Evolutionary conservation across 2,113 vertebrate species (phyloP).

Genomic region (Octodon degus): DNA sequence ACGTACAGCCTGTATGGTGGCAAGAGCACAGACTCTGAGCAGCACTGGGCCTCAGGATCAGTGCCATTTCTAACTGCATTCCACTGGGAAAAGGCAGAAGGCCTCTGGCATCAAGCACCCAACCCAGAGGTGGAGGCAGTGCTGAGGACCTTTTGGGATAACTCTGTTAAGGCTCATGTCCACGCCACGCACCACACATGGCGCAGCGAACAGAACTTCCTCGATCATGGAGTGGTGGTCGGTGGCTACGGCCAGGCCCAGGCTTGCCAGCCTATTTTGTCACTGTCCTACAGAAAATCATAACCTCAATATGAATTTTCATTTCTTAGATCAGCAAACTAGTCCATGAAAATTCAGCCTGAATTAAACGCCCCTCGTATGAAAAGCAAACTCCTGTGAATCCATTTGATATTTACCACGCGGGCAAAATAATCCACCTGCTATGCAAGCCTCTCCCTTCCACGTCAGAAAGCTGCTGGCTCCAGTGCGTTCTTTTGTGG

Average conservation of each 20-base stretch:
- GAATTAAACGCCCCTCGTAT: not conserved
- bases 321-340: not conserved
- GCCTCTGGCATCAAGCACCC: not conserved
- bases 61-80: not conserved
- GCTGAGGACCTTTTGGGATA: not conserved
- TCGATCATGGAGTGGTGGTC: not conserved
- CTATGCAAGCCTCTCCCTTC: not conserved
- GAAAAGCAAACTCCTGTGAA: not conserved
- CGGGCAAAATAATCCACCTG: not conserved
- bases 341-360: not conserved
- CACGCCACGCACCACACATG: not conserved
- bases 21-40: not conserved
- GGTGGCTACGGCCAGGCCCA: not conserved
- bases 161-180: not conserved
- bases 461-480: conserved; percentile 9
- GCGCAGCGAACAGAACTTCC: not conserved
- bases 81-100: not conserved
- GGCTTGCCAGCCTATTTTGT: not conserved
- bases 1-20: fast-evolving
- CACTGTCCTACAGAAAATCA: not conserved
- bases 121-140: not conserved
- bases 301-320: not conserved
- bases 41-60: not conserved
- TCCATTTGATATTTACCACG: not conserved
- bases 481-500: not conserved